Conservation (phyloP, 1,140 invertebrate genomes). For the Tenebrio molitor region DNA sequence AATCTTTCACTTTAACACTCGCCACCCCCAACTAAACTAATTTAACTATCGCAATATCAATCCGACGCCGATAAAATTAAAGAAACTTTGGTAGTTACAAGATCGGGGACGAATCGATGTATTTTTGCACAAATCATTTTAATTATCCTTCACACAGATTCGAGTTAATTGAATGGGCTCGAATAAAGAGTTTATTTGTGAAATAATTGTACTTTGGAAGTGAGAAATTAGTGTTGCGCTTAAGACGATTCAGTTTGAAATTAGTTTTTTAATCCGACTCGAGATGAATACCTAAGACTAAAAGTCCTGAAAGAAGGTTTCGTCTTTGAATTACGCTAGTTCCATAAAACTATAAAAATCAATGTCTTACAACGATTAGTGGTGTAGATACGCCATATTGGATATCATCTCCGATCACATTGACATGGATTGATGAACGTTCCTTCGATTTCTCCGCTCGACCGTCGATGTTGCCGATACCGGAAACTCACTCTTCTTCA, state of each 20-base stretch:
- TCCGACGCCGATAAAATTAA: constrained; percentile 17
- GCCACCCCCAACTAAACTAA: constrained; percentile 37
- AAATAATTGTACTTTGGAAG: constrained; percentile 23
- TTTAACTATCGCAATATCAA: constrained; percentile 45
- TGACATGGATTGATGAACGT: constrained; percentile 62
- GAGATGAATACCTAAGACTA: constrained; percentile 12
- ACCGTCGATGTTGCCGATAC: constrained; percentile 51
- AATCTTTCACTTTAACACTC: constrained; percentile 24
- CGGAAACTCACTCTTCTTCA: constrained; percentile 45
- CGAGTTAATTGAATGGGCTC: constrained; percentile 18
- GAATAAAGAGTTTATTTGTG: constrained; percentile 35
- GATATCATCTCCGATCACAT: constrained; percentile 59
- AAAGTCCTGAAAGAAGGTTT: too few relatives aligned
- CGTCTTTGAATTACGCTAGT: constrained; percentile 47
- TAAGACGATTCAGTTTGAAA: constrained; percentile 27
- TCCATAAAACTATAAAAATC: constrained; percentile 58
- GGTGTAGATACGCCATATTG: constrained; percentile 61
- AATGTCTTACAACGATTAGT: constrained; percentile 63
- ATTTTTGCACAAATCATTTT: constrained; percentile 21
- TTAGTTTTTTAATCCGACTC: constrained; percentile 36
- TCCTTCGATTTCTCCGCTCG: constrained; percentile 55
- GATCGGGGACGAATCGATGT: neutral
- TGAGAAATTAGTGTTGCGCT: constrained; percentile 33
- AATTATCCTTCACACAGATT: constrained; percentile 17
- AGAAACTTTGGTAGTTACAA: constrained; percentile 37